These are phyloP conservation scores for Lysandra coridon DNA, from an alignment of 2,888 invertebrate species.

Conservation along the genomic window DNA sequence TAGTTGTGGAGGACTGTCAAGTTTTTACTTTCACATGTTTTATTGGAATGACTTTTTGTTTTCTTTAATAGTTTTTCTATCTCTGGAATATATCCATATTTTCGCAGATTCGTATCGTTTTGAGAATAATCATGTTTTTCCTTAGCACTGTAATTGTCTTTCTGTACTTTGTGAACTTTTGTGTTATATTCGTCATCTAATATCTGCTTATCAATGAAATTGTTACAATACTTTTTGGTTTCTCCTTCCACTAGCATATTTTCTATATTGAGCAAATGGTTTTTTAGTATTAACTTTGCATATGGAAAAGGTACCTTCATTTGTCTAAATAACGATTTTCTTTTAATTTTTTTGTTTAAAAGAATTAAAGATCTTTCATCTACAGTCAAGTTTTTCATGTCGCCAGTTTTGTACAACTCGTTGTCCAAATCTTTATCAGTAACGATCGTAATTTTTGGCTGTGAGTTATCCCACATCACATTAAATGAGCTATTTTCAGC, in stretches of 20 bases:
- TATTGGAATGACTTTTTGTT: neutral
- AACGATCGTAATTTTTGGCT: neutral
- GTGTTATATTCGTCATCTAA: neutral
- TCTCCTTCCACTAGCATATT: constrained; percentile 33
- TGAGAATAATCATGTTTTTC: neutral
- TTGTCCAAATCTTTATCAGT: constrained; percentile 42
- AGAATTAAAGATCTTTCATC: constrained; percentile 62
- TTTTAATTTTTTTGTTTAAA: constrained; percentile 54
- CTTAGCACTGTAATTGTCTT: neutral
- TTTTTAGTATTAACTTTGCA: constrained; percentile 21
- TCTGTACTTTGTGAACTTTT: neutral
- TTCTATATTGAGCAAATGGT: constrained; percentile 24
- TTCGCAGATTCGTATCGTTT: neutral
- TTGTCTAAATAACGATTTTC: neutral
- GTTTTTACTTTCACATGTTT: neutral
- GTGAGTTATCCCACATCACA: neutral
- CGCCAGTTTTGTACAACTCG: constrained; percentile 51
- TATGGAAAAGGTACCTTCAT: neutral
- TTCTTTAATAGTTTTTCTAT: neutral
- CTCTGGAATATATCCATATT: neutral
- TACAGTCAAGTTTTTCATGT: constrained; percentile 50
- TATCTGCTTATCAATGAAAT: constrained; percentile 28
- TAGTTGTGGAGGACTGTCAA: neutral
- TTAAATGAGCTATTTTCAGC: neutral
- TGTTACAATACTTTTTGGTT: constrained; percentile 30